Evolutionary conservation across 2,888 invertebrate genomes (phyloP).

Genomic region (Scrobipalpa atriplicella): DNA sequence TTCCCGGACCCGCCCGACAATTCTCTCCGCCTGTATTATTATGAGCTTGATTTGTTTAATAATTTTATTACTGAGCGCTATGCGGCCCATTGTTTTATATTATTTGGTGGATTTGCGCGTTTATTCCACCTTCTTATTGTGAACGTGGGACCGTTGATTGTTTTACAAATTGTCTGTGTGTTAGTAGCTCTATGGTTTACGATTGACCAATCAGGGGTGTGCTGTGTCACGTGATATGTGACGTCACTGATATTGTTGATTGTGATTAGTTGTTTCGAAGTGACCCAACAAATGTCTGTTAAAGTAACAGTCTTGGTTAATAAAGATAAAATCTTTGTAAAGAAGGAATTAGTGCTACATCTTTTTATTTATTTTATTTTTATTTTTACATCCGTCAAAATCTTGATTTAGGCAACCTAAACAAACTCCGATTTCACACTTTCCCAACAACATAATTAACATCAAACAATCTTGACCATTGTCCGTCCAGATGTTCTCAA

Average conservation of each 20-base stretch:
- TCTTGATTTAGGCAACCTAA: not conserved
- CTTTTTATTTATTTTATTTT: not conserved
- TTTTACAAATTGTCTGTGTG: not conserved
- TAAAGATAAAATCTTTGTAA: too few relatives aligned
- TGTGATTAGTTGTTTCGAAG: not conserved
- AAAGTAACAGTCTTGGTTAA: too few relatives aligned
- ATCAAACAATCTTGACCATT: conserved; percentile 21
- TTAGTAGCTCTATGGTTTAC: not conserved
- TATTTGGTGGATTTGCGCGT: not conserved
- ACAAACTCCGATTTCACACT: conserved; percentile 12
- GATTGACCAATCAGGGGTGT: conserved; percentile 1
- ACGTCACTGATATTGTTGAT: not conserved
- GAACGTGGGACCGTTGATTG: conserved; percentile 7
- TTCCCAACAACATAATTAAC: conserved; percentile 23
- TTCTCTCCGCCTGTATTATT: conserved; percentile 78
- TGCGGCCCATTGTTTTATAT: conserved; percentile 32
- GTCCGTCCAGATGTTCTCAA: conserved; percentile 38
- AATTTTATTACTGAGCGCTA: conserved; percentile 79
- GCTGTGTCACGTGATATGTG: not conserved
- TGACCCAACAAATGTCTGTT: not conserved
- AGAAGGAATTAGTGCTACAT: not conserved
- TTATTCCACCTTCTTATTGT: conserved; percentile 8
- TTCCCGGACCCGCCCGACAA: conserved; percentile 73
- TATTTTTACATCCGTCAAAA: not conserved
- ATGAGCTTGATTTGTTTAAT: conserved; percentile 82